Evolutionary conservation across 1,140 invertebrate genomes (phyloP).

Genomic region (Macrotrachela quadricornifera): DNA sequence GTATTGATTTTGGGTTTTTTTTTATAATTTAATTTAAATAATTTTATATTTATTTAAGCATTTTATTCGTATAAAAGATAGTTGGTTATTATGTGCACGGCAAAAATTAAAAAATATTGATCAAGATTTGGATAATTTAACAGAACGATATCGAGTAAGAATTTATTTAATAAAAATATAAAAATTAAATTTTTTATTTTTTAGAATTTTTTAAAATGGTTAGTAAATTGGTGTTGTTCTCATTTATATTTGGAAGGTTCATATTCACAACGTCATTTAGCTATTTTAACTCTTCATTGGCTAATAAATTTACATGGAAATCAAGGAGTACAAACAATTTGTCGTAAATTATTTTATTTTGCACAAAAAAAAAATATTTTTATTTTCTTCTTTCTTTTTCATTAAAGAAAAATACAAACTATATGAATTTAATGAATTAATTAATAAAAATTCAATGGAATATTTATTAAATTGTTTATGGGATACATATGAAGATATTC

Average conservation of each 20-base stretch:
- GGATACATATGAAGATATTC: constrained; percentile 51
- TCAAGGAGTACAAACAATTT: no score
- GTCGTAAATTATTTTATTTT: no score
- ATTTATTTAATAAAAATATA: no score
- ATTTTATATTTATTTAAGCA: constrained; percentile 9
- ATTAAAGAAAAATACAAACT: no score
- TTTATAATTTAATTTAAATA: no score
- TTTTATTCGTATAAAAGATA: constrained; percentile 17
- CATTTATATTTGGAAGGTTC: constrained; percentile 42
- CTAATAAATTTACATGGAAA: neutral
- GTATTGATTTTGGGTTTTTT: no score
- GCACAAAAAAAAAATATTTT: no score
- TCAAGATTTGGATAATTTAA: neutral
- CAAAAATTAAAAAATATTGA: neutral
- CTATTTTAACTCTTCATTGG: constrained; percentile 35
- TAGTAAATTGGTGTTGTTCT: constrained; percentile 32
- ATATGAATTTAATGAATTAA: constrained; percentile 7
- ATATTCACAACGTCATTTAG: constrained; percentile 38
- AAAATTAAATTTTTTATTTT: no score
- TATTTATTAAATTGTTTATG: constrained; percentile 35
- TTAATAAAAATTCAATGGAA: constrained; percentile 20
- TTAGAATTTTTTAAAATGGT: constrained; percentile 27
- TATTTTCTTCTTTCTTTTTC: no score
- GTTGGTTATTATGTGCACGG: constrained; percentile 10
- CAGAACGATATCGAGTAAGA: no score